Conservation (phyloP, 2,113 vertebrate species). For the Gymnarchus niloticus region DNA sequence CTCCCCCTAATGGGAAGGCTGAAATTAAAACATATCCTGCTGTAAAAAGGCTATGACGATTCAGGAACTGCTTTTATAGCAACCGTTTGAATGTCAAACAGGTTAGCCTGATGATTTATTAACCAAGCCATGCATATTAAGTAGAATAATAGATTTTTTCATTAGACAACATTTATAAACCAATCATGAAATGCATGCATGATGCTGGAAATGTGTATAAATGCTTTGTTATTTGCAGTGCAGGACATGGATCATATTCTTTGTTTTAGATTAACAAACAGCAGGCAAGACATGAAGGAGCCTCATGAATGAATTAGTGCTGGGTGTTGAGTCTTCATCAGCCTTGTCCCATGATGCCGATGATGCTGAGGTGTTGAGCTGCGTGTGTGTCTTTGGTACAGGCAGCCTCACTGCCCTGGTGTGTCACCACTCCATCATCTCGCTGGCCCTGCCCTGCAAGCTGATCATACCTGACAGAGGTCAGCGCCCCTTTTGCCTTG, state of each 20-base stretch:
- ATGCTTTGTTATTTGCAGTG: neutral
- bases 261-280: neutral
- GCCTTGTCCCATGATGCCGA: neutral
- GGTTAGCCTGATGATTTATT: too few species aligned
- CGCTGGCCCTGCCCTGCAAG: conserved; percentile 75
- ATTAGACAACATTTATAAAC: neutral
- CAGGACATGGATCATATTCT: neutral
- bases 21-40: neutral
- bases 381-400: conserved; percentile 44
- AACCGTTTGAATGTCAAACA: too few species aligned
- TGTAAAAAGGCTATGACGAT: neutral
- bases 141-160: neutral
- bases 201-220: neutral
- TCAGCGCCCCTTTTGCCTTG: conserved; percentile 32
- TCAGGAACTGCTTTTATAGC: neutral
- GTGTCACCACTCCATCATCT: conserved; percentile 77
- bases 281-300: neutral
- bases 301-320: neutral
- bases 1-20: neutral
- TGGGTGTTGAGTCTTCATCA: neutral
- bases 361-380: conserved; percentile 2
- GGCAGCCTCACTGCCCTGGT: conserved; percentile 76
- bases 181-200: neutral
- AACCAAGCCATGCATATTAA: too few species aligned
- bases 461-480: conserved; percentile 82